Conservation (phyloP, 1,140 invertebrate genomes). For the Campoletis sonorensis region DNA sequence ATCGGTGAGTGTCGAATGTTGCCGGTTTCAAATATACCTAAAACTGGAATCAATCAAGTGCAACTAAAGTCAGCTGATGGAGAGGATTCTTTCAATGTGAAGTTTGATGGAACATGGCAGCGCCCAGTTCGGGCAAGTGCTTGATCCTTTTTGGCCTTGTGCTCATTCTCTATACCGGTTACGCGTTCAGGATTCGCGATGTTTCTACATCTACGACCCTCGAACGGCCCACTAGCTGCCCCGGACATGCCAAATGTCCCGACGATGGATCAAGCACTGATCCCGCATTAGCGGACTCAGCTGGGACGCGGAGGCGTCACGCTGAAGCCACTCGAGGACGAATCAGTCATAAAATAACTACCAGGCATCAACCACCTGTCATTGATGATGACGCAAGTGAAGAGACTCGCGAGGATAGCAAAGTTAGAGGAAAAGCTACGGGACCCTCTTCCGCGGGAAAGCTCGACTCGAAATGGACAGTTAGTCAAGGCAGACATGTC, state of each 20-base stretch:
- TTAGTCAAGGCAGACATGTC: not conserved
- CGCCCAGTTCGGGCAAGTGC: slow-evolving; percentile 69
- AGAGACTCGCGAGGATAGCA: slow-evolving; percentile 27
- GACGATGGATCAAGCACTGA: slow-evolving; percentile 42
- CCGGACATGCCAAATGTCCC: slow-evolving; percentile 60
- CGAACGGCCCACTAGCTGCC: slow-evolving; percentile 40
- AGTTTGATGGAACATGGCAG: slow-evolving; percentile 65
- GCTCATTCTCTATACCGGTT: slow-evolving; percentile 63
- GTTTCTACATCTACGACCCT: slow-evolving; percentile 5
- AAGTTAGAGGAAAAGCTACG: slow-evolving; percentile 25
- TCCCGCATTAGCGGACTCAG: slow-evolving; percentile 8
- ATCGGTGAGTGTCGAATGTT: not conserved
- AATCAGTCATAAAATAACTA: slow-evolving; percentile 55
- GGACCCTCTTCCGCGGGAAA: not conserved
- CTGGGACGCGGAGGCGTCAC: slow-evolving; percentile 49
- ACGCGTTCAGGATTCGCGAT: slow-evolving; percentile 70
- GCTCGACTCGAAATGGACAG: not conserved
- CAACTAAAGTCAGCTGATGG: not conserved
- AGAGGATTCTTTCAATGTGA: slow-evolving; percentile 63
- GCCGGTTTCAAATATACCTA: not conserved
- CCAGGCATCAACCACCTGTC: slow-evolving; percentile 61
- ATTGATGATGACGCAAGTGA: slow-evolving; percentile 49
- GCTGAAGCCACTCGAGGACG: slow-evolving; percentile 49
- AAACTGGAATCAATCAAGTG: not conserved
- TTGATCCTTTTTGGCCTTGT: slow-evolving; percentile 59